Percentiles rank a stretch among this genome's conserved stretches.
phyloP scores from a whole-genome alignment of 2,113 vertebrate genomes.

The Lates calcarifer region DNA sequence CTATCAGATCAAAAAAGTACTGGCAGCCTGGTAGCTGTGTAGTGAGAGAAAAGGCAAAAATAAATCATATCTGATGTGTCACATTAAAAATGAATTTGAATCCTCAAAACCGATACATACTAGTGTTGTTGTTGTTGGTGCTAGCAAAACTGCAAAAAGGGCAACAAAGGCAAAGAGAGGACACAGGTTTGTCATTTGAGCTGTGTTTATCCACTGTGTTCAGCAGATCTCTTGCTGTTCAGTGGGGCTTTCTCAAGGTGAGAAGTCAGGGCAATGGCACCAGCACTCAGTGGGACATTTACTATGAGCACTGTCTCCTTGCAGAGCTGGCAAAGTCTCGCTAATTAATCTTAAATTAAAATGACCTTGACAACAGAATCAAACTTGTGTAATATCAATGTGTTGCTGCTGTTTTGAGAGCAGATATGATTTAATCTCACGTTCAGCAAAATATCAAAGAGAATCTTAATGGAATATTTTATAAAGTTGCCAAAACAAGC shows the following conservation, averaged over 20 bases:
- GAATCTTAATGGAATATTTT: neutral
- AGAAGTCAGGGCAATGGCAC: slow-evolving; percentile 62
- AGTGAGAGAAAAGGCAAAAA: neutral
- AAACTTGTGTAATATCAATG: neutral
- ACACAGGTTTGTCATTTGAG: slow-evolving; percentile 57
- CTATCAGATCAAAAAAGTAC: neutral
- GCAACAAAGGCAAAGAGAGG: slow-evolving; percentile 24
- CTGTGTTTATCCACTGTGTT: slow-evolving; percentile 56
- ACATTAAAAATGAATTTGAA: neutral
- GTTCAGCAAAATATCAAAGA: neutral
- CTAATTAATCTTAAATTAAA: slow-evolving; percentile 62
- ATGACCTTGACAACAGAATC: slow-evolving; percentile 40
- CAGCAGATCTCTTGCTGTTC: slow-evolving; percentile 62
- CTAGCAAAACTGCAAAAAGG: slow-evolving; percentile 11
- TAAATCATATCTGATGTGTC: slow-evolving; percentile 1
- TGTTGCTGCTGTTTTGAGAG: slow-evolving; percentile 5
- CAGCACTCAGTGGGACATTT: slow-evolving; percentile 52
- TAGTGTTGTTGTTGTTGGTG: neutral
- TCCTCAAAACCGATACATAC: neutral
- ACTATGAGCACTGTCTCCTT: slow-evolving; percentile 40
- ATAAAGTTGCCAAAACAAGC: neutral
- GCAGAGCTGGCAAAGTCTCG: slow-evolving; percentile 54
- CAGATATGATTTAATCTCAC: neutral
- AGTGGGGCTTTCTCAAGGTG: slow-evolving; percentile 67
- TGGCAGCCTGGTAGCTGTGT: neutral